Evolutionary conservation across 2,888 invertebrate species (phyloP).

Genomic region (Megaustenia siamemsis): DNA sequence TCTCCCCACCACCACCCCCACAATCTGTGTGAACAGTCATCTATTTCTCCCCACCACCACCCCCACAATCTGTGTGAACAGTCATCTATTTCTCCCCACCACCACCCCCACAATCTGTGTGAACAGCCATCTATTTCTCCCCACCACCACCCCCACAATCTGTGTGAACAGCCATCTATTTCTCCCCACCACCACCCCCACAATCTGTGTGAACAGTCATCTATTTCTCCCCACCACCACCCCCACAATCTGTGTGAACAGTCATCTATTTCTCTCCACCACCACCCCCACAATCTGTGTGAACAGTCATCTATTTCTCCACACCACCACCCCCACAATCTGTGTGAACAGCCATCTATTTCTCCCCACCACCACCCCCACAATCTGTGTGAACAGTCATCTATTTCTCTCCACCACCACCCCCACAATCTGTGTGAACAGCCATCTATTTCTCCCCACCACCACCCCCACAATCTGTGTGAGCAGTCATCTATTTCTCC

Average conservation of each 20-base stretch:
- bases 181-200: not conserved
- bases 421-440: not conserved
- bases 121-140: no score
- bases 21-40: not conserved
- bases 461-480: not conserved
- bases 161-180: no score
- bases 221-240: no score
- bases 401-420: not conserved
- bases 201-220: not conserved
- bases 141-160: no score
- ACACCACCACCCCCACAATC: no score
- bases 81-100: not conserved
- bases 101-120: not conserved
- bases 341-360: no score
- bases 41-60: not conserved
- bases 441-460: not conserved
- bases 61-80: not conserved
- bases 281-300: no score
- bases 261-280: no score
- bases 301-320: no score
- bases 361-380: no score
- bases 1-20: not conserved
- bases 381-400: not conserved
- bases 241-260: not conserved
- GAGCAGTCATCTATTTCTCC: not conserved